Evolutionary conservation across 2,888 invertebrate genomes (phyloP).

Genomic region (Iphiclides podalirius): DNA sequence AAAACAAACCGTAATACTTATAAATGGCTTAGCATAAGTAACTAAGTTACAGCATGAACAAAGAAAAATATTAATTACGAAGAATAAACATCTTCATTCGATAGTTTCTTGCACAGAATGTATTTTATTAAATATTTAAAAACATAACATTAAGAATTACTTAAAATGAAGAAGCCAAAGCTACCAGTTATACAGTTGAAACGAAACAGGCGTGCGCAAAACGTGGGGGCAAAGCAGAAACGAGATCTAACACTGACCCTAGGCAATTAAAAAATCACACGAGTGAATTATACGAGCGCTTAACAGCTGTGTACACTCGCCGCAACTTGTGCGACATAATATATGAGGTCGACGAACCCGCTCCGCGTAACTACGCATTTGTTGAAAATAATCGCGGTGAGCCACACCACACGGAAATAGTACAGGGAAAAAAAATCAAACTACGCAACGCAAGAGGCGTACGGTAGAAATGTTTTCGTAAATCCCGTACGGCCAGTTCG

Average conservation of each 20-base stretch:
- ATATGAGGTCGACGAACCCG: slow-evolving; percentile 52
- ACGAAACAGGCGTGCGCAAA: too few relatives aligned
- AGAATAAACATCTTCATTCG: too few relatives aligned
- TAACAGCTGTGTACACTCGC: slow-evolving; percentile 45
- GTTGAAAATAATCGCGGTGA: slow-evolving; percentile 26
- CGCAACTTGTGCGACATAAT: slow-evolving; percentile 44
- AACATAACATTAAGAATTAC: too few relatives aligned
- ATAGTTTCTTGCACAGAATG: too few relatives aligned
- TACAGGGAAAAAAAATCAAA: slow-evolving; percentile 15
- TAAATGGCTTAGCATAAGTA: too few relatives aligned
- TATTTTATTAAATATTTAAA: too few relatives aligned
- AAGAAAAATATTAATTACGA: too few relatives aligned
- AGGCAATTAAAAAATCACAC: slow-evolving; percentile 28
- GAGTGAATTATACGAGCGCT: slow-evolving; percentile 26
- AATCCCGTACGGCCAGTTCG: neutral
- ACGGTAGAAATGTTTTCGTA: neutral
- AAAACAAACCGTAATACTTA: too few relatives aligned
- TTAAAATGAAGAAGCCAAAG: too few relatives aligned
- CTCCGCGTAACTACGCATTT: slow-evolving; percentile 36
- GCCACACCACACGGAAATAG: slow-evolving; percentile 18
- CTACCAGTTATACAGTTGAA: too few relatives aligned
- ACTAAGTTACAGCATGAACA: too few relatives aligned
- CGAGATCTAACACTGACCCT: neutral
- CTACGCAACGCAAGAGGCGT: neutral
- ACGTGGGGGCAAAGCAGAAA: too few relatives aligned